phyloP scores from a whole-genome alignment of 2,888 invertebrate genomes.

The Ypsolopha sequella region DNA sequence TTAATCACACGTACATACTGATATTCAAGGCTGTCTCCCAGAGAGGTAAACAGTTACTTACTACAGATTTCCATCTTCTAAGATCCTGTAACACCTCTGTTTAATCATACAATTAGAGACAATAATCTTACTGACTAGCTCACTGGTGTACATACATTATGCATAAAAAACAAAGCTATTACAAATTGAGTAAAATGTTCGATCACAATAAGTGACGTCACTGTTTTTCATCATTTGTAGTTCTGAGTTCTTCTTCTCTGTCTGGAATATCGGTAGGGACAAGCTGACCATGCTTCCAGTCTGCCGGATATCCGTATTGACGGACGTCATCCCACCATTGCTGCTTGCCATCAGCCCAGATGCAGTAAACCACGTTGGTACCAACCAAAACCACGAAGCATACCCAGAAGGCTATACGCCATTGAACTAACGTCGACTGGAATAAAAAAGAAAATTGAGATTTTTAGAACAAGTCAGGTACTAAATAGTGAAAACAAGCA shows the following conservation, averaged over 20 bases:
- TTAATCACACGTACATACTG: too few species aligned
- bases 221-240: background rate
- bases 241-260: constrained; percentile 15
- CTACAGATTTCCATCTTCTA: too few species aligned
- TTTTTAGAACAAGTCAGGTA: background rate
- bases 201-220: background rate
- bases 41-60: too few species aligned
- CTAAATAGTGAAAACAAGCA: background rate
- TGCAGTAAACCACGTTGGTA: constrained; percentile 67
- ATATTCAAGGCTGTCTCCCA: too few species aligned
- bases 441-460: constrained; percentile 13
- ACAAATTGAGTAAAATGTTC: background rate
- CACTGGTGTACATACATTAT: background rate
- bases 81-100: too few species aligned
- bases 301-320: constrained; percentile 22
- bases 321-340: constrained; percentile 73
- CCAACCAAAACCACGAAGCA: constrained; percentile 65
- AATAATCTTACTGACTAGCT: constrained; percentile 1
- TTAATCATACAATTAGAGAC: background rate
- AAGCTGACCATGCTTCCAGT: constrained; percentile 21
- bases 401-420: constrained; percentile 76
- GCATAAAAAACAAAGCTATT: background rate
- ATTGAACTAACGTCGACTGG: constrained; percentile 55
- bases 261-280: constrained; percentile 10
- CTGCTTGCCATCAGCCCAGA: constrained; percentile 72